These are phyloP conservation scores for Camelus bactrianus DNA, from an alignment of 2,113 vertebrate species.

Conservation along the genomic window DNA sequence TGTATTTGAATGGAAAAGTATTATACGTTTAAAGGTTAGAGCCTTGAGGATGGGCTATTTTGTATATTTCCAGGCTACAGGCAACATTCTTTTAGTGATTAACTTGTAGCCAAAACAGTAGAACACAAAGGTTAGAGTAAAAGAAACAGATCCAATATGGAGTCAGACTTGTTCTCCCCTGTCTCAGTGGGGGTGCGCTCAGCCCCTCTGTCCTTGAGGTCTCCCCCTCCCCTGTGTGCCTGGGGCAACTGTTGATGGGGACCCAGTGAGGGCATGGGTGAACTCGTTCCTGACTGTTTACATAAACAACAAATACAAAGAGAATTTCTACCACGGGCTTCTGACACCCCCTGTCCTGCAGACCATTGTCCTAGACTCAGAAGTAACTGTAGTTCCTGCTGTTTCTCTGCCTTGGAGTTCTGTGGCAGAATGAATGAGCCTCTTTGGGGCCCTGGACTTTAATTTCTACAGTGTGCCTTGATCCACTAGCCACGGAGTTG, in stretches of 20 bases:
- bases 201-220: background rate
- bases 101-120: background rate
- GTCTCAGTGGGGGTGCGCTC: too few species aligned
- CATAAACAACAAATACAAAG: background rate
- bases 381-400: background rate
- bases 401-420: background rate
- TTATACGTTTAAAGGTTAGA: background rate
- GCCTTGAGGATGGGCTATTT: background rate
- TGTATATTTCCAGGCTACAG: background rate
- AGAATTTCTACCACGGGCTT: background rate
- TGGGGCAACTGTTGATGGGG: background rate
- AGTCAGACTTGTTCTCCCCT: background rate
- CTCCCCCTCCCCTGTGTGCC: background rate
- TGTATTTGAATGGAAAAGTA: background rate
- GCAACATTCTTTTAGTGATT: background rate
- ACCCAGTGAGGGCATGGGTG: background rate
- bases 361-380: background rate
- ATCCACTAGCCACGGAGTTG: background rate
- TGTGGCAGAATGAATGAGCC: background rate
- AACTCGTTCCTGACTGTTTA: background rate
- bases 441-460: background rate
- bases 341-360: background rate
- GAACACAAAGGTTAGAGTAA: background rate
- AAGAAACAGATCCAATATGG: background rate
- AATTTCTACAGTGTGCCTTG: background rate